These are phyloP conservation scores for Aphaenogaster floridana DNA, from an alignment of 1,140 invertebrate species.

Conservation along the genomic window DNA sequence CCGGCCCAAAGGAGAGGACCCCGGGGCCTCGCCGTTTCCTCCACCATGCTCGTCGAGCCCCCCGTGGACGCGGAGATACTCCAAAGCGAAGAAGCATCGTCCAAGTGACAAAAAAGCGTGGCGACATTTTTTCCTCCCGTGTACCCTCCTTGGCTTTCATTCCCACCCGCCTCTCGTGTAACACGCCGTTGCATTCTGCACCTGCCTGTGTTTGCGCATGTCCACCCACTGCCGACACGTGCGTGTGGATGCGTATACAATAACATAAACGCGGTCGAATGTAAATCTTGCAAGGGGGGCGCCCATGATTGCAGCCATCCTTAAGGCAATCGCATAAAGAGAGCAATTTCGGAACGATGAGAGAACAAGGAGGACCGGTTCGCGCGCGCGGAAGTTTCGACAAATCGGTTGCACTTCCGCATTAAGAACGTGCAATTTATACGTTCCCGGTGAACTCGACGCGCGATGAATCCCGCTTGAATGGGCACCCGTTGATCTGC, in stretches of 20 bases:
- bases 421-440: slow-evolving; percentile 49
- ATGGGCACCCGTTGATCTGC: slow-evolving; percentile 28
- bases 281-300: slow-evolving; percentile 19
- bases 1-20: slow-evolving; percentile 62
- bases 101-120: slow-evolving; percentile 75
- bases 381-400: slow-evolving; percentile 56
- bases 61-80: slow-evolving; percentile 49
- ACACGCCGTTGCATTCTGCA: slow-evolving; percentile 60
- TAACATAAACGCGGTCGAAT: slow-evolving; percentile 40
- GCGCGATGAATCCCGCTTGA: slow-evolving; percentile 31
- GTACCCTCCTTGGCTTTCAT: slow-evolving; percentile 6
- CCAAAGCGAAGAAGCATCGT: slow-evolving; percentile 70
- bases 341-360: slow-evolving; percentile 25
- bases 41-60: slow-evolving; percentile 7
- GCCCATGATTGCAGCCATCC: slow-evolving; percentile 49
- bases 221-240: slow-evolving; percentile 29
- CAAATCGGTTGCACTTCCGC: slow-evolving; percentile 64
- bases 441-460: not conserved
- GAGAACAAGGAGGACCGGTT: slow-evolving; percentile 32
- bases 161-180: slow-evolving; percentile 17
- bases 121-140: slow-evolving; percentile 72
- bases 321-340: slow-evolving; percentile 38
- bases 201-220: slow-evolving; percentile 65
- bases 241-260: slow-evolving; percentile 37
- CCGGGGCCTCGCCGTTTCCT: slow-evolving; percentile 27